These are phyloP conservation scores for Oscheius myriophilus DNA, from an alignment of 2,888 invertebrate genomes.

Conservation along the genomic window DNA sequence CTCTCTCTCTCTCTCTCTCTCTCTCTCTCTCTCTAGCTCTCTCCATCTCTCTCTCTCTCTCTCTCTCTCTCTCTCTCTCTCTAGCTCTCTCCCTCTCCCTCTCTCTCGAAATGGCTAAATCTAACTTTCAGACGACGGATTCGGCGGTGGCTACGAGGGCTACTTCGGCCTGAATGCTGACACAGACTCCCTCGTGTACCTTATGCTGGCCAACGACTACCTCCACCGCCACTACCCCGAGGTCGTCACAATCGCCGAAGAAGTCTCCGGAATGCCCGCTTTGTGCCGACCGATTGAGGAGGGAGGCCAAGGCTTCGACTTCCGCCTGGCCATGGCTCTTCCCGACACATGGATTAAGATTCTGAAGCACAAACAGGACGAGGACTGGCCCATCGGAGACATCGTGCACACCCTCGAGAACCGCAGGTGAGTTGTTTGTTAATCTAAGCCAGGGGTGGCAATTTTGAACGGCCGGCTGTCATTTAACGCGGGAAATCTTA, in stretches of 20 bases:
- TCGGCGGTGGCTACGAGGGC: constrained; percentile 55
- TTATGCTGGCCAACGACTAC: constrained; percentile 92
- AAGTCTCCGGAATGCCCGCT: constrained; percentile 98
- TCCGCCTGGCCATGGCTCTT: constrained; percentile 95
- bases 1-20: neutral
- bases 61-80: neutral
- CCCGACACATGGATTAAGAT: constrained; percentile 96
- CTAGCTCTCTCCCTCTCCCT: neutral
- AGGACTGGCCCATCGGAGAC: constrained; percentile 91
- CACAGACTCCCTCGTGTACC: constrained; percentile 91
- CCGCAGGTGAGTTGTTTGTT: constrained; percentile 72
- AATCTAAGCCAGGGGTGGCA: too few species aligned
- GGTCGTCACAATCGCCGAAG: constrained; percentile 92
- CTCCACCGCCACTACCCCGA: constrained; percentile 82
- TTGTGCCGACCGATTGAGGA: constrained; percentile 90
- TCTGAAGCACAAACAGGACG: constrained; percentile 79
- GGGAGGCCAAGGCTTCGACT: constrained; percentile 93
- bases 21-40: neutral
- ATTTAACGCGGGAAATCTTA: too few species aligned
- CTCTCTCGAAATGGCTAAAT: neutral
- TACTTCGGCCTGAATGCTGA: constrained; percentile 96
- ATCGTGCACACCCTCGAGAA: constrained; percentile 92
- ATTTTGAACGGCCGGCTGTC: neutral
- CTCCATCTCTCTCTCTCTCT: neutral
- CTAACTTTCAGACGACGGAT: constrained; percentile 54